Percentiles rank a stretch among this genome's conserved stretches.
These are phyloP conservation scores for Andrena minutula DNA, from an alignment of 2,888 invertebrate species.

Conservation along the genomic window DNA sequence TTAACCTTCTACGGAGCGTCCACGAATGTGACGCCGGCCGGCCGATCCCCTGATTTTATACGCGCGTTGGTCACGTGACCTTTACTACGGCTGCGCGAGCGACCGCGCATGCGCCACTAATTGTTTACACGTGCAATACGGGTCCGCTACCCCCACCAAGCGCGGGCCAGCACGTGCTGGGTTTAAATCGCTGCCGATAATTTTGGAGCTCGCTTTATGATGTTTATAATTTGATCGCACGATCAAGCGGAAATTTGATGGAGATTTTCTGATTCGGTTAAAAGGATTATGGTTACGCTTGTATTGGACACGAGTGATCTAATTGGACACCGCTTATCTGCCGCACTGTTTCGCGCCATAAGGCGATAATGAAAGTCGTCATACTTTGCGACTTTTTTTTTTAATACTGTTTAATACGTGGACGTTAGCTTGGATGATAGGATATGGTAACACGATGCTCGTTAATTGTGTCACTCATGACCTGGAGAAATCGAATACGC, in stretches of 20 bases:
- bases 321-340: not conserved
- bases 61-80: slow-evolving; percentile 81
- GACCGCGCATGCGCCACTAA: slow-evolving; percentile 81
- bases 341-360: not conserved
- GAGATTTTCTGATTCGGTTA: not conserved
- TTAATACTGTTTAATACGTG: too few species aligned
- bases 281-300: not conserved
- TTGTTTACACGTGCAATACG: slow-evolving; percentile 82
- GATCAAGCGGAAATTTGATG: not conserved
- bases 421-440: slow-evolving; percentile 20
- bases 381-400: too few species aligned
- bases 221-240: not conserved
- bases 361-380: not conserved
- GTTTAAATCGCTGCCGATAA: slow-evolving; percentile 14
- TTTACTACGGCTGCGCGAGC: not conserved
- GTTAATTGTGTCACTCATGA: slow-evolving; percentile 1
- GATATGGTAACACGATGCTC: slow-evolving; percentile 26
- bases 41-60: slow-evolving; percentile 79
- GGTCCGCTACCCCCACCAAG: slow-evolving; percentile 42
- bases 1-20: slow-evolving; percentile 21
- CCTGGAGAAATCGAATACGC: slow-evolving; percentile 19
- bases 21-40: slow-evolving; percentile 82
- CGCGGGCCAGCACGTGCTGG: slow-evolving; percentile 52
- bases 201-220: not conserved
- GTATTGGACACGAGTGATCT: not conserved